Evolutionary conservation across 2,888 invertebrate species (phyloP).

Genomic region (Folsomia candida): DNA sequence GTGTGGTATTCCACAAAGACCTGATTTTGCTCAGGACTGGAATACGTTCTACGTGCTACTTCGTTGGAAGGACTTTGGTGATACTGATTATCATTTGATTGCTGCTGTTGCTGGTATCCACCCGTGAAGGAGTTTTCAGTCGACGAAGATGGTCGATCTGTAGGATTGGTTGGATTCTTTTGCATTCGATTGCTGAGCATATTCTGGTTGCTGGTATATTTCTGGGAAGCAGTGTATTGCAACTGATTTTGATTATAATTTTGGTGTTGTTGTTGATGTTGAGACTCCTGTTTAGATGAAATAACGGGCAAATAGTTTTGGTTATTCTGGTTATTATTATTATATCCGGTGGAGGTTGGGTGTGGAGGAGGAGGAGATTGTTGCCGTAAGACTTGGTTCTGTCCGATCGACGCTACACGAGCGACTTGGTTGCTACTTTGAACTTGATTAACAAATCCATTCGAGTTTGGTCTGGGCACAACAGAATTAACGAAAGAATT

Average conservation of each 20-base stretch:
- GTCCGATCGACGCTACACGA: constrained; percentile 21
- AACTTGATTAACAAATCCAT: constrained; percentile 23
- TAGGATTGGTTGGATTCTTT: neutral
- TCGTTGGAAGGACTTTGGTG: neutral
- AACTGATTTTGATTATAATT: neutral
- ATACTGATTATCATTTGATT: neutral
- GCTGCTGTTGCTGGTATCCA: neutral
- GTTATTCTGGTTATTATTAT: neutral
- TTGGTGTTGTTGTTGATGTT: neutral
- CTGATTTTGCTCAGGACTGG: neutral
- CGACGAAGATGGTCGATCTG: neutral
- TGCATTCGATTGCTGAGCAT: neutral
- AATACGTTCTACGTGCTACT: neutral
- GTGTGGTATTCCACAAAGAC: neutral
- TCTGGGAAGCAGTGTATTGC: neutral
- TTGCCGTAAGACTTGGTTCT: neutral
- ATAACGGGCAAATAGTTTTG: neutral
- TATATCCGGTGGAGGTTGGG: neutral
- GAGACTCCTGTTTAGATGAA: no score
- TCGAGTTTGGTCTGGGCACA: constrained; percentile 17
- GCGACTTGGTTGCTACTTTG: constrained; percentile 38
- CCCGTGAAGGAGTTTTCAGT: neutral
- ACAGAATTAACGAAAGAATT: constrained; percentile 3
- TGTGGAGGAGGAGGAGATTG: neutral
- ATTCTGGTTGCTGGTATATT: neutral